phyloP scores from a whole-genome alignment of 53 echinoderm and acorn worm species.

The Zoroaster sp. region DNA sequence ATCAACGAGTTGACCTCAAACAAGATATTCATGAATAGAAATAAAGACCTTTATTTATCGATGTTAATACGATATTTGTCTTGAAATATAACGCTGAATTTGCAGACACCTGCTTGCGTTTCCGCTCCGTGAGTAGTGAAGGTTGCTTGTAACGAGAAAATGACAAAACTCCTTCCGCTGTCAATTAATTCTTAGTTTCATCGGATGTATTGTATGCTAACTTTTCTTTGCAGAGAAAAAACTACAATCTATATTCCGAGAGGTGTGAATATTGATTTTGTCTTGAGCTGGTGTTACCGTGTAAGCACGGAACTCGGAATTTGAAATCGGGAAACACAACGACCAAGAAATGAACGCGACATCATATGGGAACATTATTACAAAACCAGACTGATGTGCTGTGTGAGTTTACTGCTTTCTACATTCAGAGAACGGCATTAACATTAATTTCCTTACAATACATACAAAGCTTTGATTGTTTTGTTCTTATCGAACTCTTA shows the following conservation, averaged over 20 bases:
- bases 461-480: no score
- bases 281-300: no score
- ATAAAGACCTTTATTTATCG: conserved; percentile 8
- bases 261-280: conserved; percentile 13
- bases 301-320: no score
- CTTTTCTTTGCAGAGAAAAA: neutral
- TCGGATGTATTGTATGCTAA: no score
- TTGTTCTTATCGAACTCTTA: no score
- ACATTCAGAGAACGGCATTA: no score
- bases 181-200: neutral
- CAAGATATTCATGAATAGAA: conserved; percentile 32
- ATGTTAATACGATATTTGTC: neutral
- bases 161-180: neutral
- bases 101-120: conserved; percentile 6
- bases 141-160: neutral
- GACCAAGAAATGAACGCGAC: no score
- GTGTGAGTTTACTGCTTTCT: no score
- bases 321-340: no score
- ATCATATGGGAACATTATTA: no score
- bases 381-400: no score
- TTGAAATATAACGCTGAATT: neutral
- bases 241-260: neutral
- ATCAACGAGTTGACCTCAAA: neutral
- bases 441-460: no score
- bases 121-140: neutral